phyloP scores from a whole-genome alignment of 2,113 vertebrate genomes.

The Alectura lathami region DNA sequence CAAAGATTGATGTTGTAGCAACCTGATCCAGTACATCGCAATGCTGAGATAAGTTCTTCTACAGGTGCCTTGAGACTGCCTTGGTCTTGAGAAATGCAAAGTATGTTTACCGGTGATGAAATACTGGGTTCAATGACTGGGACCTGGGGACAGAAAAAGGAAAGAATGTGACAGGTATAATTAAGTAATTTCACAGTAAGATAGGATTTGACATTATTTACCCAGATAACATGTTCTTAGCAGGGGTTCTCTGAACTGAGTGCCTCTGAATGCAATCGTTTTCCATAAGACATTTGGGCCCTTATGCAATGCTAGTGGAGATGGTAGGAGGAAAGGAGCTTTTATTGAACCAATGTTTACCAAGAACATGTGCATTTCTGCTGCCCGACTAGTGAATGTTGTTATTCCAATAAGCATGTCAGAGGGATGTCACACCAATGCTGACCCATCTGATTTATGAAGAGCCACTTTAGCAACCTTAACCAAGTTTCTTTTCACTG shows the following conservation, averaged over 20 bases:
- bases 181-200: neutral
- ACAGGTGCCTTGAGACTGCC: neutral
- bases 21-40: neutral
- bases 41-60: neutral
- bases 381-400: neutral
- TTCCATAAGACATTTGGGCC: neutral
- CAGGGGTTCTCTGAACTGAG: neutral
- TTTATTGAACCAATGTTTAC: neutral
- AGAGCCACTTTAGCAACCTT: neutral
- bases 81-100: neutral
- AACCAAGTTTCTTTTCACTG: neutral
- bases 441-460: neutral
- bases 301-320: neutral
- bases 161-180: neutral
- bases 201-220: neutral
- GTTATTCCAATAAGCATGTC: fast-evolving
- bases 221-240: neutral
- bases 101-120: neutral
- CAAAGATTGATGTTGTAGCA: neutral
- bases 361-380: fast-evolving
- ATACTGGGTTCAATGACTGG: neutral
- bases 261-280: neutral
- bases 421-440: fast-evolving
- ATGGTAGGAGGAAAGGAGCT: neutral
- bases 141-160: neutral